A percentile compares a stretch with the other conserved stretches of the same genome.
These are phyloP conservation scores for Tragopan temminckii DNA, from an alignment of 2,797 vertebrate species.

Conservation along the genomic window DNA sequence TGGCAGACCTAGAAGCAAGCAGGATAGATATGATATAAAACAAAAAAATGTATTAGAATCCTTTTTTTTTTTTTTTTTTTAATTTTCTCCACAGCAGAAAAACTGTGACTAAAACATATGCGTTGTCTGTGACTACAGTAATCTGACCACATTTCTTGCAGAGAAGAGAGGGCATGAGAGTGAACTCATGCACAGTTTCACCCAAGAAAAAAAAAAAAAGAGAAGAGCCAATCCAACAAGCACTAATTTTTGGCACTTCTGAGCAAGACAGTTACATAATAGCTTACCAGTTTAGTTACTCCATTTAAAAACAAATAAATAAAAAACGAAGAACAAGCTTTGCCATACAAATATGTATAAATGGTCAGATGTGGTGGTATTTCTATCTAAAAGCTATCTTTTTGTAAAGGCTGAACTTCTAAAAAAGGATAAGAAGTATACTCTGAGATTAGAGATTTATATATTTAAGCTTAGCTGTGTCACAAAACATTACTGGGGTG, in stretches of 20 bases:
- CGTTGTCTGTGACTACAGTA: background rate
- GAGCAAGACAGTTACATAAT: background rate
- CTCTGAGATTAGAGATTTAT: background rate
- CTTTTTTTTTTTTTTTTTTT: background rate
- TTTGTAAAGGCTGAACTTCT: background rate
- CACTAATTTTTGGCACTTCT: background rate
- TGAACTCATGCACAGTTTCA: background rate
- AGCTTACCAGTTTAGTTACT: background rate
- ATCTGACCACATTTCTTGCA: background rate
- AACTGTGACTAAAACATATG: background rate
- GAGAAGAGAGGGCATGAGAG: background rate
- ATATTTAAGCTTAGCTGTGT: background rate
- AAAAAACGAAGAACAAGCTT: background rate
- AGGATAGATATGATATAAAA: background rate
- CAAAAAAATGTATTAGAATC: background rate
- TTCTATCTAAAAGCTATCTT: background rate
- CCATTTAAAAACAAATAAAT: background rate
- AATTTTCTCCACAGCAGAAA: background rate
- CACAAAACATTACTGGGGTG: background rate
- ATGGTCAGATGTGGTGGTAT: background rate
- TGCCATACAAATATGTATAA: background rate
- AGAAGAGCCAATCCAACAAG: background rate
- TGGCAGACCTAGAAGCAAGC: slow-evolving; percentile 82
- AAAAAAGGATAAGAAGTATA: background rate
- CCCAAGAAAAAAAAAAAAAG: background rate